A percentile compares a stretch with the other conserved stretches of the same genome.
phyloP scores from a whole-genome alignment of 2,888 invertebrate genomes.

The Tetranychus truncatus region DNA sequence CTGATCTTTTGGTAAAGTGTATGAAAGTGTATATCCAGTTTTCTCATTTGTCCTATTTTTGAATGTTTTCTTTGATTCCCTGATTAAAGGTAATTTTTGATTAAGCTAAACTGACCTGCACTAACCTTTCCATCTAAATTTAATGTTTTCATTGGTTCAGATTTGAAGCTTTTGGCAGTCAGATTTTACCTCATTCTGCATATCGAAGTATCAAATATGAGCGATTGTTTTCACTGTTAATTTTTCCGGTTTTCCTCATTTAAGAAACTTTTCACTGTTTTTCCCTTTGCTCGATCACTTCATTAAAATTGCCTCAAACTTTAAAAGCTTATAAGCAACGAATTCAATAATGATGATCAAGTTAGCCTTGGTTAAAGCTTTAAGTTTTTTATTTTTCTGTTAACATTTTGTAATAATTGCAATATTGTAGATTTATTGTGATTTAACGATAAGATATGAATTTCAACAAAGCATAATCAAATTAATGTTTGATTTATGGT shows the following conservation, averaged over 20 bases:
- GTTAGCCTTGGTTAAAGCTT: too few relatives aligned
- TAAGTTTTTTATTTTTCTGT: background rate
- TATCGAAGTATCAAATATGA: too few relatives aligned
- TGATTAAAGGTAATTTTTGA: background rate
- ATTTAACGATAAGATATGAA: background rate
- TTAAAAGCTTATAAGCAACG: too few relatives aligned
- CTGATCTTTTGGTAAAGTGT: background rate
- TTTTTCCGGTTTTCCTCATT: too few relatives aligned
- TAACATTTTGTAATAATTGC: background rate
- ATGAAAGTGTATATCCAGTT: background rate
- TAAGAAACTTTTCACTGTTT: too few relatives aligned
- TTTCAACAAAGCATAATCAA: too few relatives aligned
- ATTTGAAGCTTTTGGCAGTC: background rate
- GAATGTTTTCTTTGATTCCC: background rate
- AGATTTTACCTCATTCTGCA: too few relatives aligned
- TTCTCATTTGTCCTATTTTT: background rate
- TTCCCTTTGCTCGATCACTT: too few relatives aligned
- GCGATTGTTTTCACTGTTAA: too few relatives aligned
- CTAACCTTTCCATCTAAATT: background rate
- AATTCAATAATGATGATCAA: too few relatives aligned
- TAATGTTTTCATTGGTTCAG: background rate
- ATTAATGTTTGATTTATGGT: too few relatives aligned
- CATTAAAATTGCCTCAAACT: too few relatives aligned
- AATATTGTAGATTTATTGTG: background rate
- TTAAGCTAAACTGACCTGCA: background rate